A percentile compares a stretch with the other conserved stretches of the same genome.
These are phyloP conservation scores for Halcyon malimbica DNA, from an alignment of 2,113 vertebrate species.

Conservation along the genomic window DNA sequence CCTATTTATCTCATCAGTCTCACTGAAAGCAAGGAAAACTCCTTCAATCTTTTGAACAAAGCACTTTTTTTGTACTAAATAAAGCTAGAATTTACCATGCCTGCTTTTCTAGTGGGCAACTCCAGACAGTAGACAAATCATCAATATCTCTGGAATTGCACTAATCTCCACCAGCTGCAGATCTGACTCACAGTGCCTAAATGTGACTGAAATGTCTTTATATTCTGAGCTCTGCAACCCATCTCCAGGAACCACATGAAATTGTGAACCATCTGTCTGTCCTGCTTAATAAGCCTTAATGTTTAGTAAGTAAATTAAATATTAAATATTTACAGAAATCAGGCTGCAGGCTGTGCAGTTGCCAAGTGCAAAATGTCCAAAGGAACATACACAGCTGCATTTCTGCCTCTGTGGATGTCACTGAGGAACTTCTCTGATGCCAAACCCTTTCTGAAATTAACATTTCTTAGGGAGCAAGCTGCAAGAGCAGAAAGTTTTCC, in stretches of 20 bases:
- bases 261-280: slow-evolving; percentile 18
- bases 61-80: background rate
- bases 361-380: background rate
- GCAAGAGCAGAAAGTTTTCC: background rate
- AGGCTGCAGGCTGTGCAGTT: background rate
- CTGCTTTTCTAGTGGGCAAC: background rate
- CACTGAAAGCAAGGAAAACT: background rate
- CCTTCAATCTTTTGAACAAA: background rate
- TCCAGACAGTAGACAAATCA: background rate
- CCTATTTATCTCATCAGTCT: background rate
- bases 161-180: slow-evolving; percentile 1
- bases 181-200: background rate
- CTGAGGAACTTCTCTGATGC: background rate
- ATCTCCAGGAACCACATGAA: background rate
- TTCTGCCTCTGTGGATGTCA: background rate
- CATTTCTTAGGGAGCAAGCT: background rate
- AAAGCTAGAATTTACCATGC: background rate
- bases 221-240: background rate
- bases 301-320: slow-evolving; percentile 41
- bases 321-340: slow-evolving; percentile 17
- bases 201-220: background rate
- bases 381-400: background rate
- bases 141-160: background rate
- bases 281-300: slow-evolving; percentile 20
- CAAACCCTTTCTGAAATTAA: background rate